Conservation (phyloP, 53 echinoderm and acorn worm species). For the Patiria pectinifera region DNA sequence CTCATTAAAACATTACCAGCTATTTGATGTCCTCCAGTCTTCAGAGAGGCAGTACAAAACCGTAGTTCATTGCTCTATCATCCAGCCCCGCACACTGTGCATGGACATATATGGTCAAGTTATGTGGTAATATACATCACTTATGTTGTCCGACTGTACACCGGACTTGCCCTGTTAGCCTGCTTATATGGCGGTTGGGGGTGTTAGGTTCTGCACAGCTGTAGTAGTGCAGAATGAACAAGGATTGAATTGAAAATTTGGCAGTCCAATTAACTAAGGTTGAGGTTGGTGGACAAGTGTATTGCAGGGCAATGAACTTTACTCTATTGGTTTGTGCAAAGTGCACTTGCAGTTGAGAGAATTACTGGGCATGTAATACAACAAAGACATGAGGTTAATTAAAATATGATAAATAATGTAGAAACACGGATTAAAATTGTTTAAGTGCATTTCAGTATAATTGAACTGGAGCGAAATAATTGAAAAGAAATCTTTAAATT, state of each 20-base stretch:
- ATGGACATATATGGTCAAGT: slow-evolving; percentile 58
- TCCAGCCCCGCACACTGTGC: slow-evolving; percentile 9
- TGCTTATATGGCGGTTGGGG: slow-evolving; percentile 21
- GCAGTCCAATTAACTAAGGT: not conserved
- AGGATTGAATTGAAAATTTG: not conserved
- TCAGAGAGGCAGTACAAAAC: not conserved
- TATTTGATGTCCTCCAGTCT: not conserved
- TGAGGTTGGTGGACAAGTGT: not conserved
- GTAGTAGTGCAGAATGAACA: no score
- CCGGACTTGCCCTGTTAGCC: not conserved
- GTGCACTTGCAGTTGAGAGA: not conserved
- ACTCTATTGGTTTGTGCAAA: not conserved
- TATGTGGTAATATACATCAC: slow-evolving; percentile 38
- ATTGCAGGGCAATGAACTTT: slow-evolving; percentile 2
- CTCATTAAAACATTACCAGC: not conserved
- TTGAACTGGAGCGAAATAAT: no score
- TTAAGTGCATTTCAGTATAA: no score
- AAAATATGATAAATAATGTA: no score
- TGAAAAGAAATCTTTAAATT: no score
- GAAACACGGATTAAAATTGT: no score
- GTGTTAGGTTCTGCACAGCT: not conserved
- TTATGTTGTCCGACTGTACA: not conserved
- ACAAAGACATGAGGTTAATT: no score
- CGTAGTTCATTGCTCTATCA: slow-evolving; percentile 13
- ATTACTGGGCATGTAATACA: not conserved